Conservation (phyloP, 2,113 vertebrate species). For the Oxyruncus cristatus region DNA sequence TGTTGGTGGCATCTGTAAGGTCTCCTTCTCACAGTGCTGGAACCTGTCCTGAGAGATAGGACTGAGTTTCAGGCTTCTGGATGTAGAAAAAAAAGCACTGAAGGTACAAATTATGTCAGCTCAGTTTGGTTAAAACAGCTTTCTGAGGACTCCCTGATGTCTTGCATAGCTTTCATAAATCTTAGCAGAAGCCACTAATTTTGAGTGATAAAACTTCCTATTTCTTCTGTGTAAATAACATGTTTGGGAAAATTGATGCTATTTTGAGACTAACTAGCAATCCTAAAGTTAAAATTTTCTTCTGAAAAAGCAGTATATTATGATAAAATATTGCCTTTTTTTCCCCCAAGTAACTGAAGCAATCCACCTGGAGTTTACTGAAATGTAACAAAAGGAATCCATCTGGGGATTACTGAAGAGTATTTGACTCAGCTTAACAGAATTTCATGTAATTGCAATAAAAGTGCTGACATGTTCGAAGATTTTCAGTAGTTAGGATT, state of each 20-base stretch:
- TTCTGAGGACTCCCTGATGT: background rate
- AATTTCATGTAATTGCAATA: background rate
- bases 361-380: background rate
- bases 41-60: background rate
- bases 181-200: background rate
- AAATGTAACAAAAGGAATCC: background rate
- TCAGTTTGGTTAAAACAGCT: background rate
- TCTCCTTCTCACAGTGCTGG: background rate
- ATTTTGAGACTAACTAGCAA: background rate
- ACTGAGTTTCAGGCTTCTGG: background rate
- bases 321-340: background rate
- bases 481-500: background rate
- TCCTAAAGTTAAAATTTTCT: background rate
- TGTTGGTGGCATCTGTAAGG: background rate
- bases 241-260: background rate
- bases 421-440: background rate
- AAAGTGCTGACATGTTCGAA: background rate
- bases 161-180: background rate
- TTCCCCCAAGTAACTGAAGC: background rate
- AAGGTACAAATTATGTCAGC: background rate
- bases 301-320: background rate
- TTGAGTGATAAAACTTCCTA: background rate
- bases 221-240: background rate
- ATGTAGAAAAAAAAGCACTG: background rate
- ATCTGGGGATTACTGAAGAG: background rate